These are phyloP conservation scores for Lates calcarifer DNA, from an alignment of 2,113 vertebrate genomes.

Conservation along the genomic window DNA sequence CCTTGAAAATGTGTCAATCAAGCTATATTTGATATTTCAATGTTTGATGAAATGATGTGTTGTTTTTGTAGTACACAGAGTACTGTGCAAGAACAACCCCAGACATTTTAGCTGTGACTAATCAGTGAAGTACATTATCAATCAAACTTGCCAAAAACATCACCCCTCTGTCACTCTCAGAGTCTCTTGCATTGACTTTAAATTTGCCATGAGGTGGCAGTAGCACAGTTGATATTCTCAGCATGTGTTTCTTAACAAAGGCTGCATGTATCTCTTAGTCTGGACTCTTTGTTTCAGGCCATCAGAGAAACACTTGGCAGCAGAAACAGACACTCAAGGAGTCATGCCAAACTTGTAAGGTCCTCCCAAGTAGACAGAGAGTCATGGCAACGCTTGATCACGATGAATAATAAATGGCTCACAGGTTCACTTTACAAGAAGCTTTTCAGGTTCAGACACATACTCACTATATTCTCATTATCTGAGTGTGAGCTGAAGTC, in stretches of 20 bases:
- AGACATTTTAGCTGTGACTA: not conserved
- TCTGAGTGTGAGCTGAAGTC: constrained; percentile 49
- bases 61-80: not conserved
- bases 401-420: constrained; percentile 80
- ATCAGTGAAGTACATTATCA: not conserved
- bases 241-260: constrained; percentile 90
- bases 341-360: constrained; percentile 67
- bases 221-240: constrained; percentile 90
- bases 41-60: not conserved
- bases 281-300: constrained; percentile 87
- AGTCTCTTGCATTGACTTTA: constrained; percentile 80
- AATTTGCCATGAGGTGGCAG: constrained; percentile 89
- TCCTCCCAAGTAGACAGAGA: constrained; percentile 73
- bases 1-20: not conserved
- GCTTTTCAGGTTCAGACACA: constrained; percentile 76
- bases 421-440: constrained; percentile 83
- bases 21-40: not conserved
- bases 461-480: constrained; percentile 68
- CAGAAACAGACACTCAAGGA: constrained; percentile 66
- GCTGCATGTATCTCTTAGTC: constrained; percentile 86
- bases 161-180: not conserved
- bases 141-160: not conserved
- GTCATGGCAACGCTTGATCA: constrained; percentile 80
- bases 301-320: constrained; percentile 87
- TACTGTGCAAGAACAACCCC: not conserved